These are phyloP conservation scores for Mystacides longicornis DNA, from an alignment of 2,888 invertebrate species.

Conservation along the genomic window DNA sequence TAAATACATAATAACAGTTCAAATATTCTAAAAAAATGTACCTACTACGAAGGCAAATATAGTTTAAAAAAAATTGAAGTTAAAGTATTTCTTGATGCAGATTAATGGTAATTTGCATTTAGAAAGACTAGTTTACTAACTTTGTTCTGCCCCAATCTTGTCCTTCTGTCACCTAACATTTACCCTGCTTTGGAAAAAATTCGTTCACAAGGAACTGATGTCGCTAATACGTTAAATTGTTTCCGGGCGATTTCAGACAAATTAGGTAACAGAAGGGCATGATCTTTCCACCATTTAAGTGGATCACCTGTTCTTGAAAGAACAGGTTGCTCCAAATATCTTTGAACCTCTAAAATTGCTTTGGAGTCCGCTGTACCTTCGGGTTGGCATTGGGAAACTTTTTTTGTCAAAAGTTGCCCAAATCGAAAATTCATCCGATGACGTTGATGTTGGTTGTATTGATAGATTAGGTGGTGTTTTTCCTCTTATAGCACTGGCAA, in stretches of 20 bases:
- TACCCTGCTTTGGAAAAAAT: constrained; percentile 4
- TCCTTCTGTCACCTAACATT: constrained; percentile 4
- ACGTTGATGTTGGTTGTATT: neutral
- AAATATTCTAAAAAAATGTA: neutral
- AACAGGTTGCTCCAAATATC: neutral
- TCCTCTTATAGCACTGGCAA: neutral
- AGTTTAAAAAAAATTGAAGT: neutral
- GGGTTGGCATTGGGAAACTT: neutral
- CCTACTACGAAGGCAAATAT: neutral
- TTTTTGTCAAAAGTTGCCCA: neutral
- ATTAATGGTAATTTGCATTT: neutral
- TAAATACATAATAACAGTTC: neutral
- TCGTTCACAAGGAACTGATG: constrained; percentile 4
- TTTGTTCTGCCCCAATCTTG: neutral
- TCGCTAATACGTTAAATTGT: neutral
- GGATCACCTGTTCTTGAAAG: neutral
- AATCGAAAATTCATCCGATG: neutral
- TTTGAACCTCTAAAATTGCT: neutral
- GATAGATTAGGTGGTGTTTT: neutral
- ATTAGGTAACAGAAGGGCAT: constrained; percentile 1
- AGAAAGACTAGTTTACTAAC: constrained; percentile 1
- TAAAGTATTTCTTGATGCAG: no score
- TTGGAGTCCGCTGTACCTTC: constrained; percentile 1
- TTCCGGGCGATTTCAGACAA: constrained; percentile 1
- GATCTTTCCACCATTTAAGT: constrained; percentile 5